Evolutionary conservation across 2,888 invertebrate species (phyloP), one percentile per base, ranked within the genome.

Genomic region (Barypeithes pellucidus): DNA sequence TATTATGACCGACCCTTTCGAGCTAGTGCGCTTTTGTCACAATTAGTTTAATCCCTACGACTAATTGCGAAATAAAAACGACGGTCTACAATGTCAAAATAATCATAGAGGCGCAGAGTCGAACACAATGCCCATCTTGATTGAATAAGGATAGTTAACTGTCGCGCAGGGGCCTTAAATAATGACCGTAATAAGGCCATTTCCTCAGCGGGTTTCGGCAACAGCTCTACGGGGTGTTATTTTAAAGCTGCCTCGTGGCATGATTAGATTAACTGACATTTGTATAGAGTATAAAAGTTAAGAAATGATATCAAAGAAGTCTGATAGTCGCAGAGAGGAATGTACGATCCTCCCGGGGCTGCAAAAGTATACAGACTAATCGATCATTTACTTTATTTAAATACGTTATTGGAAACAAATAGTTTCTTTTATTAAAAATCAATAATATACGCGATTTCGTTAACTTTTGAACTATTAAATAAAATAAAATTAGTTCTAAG

Each of bases 131-230:
- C 72, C 18, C 57, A 74, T 74, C 78, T 77, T 81, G 81, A 81
- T 81, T 81, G 81, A 81, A 81, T 81, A 80, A 80, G 79, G 79
- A 80, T 81, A 79, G 81, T 81, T 81, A 81, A 78, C 72, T 67
- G 75, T 66, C 68, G 68, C 70, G 60, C 50, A 67, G 77, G 75
- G 74, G 76, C 33, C 67, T 77, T 77, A 75, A 68, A 72, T 76
- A 76, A 76, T 78, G 77, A 77, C 75, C 77, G 79, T 81, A 81
- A 81, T 80, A 79, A 80, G 79, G 78, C 76, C 77, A 80, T 80
- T 80, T 81, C 80, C 81, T 76, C 81, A 75, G 78, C 72, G 63
- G 76, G 80, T 57, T 59, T 61, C 67, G 36, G 68, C 71, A 68
- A 59, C 67, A 68, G 36, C 68, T 57, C 69, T 36, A 60, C 52